Evolutionary conservation across 2,888 invertebrate species (phyloP).

Genomic region (Agriopis aurantiaria): DNA sequence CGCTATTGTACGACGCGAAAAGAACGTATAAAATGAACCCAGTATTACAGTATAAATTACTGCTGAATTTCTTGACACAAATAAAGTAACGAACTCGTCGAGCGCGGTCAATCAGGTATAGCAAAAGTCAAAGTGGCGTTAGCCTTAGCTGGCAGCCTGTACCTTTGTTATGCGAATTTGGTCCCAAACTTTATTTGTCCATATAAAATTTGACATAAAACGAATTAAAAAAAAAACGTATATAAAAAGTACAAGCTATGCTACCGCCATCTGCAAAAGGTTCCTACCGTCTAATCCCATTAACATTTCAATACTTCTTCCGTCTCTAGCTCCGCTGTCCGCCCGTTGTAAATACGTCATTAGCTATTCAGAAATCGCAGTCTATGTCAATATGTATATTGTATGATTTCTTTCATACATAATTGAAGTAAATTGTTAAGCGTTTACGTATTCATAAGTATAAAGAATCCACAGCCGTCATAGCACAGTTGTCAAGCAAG

Average conservation of each 20-base stretch:
- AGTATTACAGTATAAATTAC: too few species aligned
- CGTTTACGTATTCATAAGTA: neutral
- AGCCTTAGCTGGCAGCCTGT: too few species aligned
- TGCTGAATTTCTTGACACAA: neutral
- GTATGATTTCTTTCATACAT: neutral
- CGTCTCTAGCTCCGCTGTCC: neutral
- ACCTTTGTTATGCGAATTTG: too few species aligned
- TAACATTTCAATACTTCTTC: neutral
- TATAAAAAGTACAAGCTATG: too few species aligned
- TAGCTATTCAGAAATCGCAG: conserved; percentile 1
- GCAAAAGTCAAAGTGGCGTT: too few species aligned
- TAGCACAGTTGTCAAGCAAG: conserved; percentile 5
- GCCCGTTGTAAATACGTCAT: neutral
- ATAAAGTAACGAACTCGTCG: neutral
- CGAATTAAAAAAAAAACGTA: too few species aligned
- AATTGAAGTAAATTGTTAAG: neutral
- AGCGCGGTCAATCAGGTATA: neutral
- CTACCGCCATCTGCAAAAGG: too few species aligned
- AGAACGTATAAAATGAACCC: neutral
- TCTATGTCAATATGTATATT: conserved; percentile 3
- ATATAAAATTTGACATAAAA: too few species aligned
- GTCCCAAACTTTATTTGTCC: too few species aligned
- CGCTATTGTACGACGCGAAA: neutral
- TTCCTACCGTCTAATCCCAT: too few species aligned
- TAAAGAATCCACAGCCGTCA: neutral